phyloP scores from a whole-genome alignment of 2,888 invertebrate genomes.

The Eupithecia dodoneata region DNA sequence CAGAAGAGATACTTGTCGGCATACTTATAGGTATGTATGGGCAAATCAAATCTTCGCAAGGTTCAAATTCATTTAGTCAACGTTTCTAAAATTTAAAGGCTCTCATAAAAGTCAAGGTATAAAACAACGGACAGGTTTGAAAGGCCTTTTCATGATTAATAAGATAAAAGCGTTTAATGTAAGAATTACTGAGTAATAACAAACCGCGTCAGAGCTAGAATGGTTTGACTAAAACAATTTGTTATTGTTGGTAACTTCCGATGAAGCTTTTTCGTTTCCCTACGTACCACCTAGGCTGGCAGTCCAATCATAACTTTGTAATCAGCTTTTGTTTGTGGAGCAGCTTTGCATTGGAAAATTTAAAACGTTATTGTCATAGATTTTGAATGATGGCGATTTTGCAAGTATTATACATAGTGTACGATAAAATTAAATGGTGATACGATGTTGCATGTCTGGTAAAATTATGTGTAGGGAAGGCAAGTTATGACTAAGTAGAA shows the following conservation, averaged over 20 bases:
- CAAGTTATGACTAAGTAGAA: slow-evolving; percentile 19
- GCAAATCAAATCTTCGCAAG: not conserved
- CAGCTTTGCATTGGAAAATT: slow-evolving; percentile 3
- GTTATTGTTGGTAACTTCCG: slow-evolving; percentile 4
- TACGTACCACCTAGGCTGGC: not conserved
- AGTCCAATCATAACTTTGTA: slow-evolving; percentile 16
- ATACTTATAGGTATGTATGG: not conserved
- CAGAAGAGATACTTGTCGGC: not conserved
- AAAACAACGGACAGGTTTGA: slow-evolving; percentile 1
- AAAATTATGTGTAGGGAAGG: slow-evolving; percentile 16
- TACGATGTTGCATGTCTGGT: slow-evolving; percentile 18
- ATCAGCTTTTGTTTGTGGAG: slow-evolving; percentile 13
- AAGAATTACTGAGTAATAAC: slow-evolving; percentile 7
- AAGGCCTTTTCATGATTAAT: slow-evolving; percentile 4
- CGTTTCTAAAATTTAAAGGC: not conserved
- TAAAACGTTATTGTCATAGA: slow-evolving; percentile 1
- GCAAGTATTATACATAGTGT: not conserved
- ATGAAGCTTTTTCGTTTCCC: slow-evolving; percentile 12
- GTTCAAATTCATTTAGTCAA: not conserved
- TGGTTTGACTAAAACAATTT: slow-evolving; percentile 23
- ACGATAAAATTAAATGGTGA: not conserved
- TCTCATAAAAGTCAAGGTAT: not conserved
- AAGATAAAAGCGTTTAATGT: not conserved
- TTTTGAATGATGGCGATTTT: not conserved
- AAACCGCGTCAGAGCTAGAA: not conserved